Evolutionary conservation across 2,113 vertebrate species (phyloP).

Genomic region (Grantiella picta): DNA sequence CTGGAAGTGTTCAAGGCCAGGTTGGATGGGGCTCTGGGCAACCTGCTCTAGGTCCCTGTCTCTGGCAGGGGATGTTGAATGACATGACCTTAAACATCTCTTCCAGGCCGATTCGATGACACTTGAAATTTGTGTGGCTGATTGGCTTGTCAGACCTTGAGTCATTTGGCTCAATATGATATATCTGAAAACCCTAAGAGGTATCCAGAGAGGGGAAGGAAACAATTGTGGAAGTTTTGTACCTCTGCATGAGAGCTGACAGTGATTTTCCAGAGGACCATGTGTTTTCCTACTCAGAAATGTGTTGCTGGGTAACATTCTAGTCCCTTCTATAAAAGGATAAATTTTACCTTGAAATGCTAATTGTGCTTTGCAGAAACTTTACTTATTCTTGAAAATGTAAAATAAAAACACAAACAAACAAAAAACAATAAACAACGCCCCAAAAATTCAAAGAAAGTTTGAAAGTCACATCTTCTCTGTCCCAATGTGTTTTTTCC

Average conservation of each 20-base stretch:
- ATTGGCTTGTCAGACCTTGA: neutral
- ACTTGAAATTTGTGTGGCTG: neutral
- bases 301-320: neutral
- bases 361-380: neutral
- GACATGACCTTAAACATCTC: neutral
- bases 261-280: neutral
- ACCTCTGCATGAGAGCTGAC: neutral
- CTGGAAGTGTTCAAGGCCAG: neutral
- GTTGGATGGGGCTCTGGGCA: neutral
- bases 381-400: neutral
- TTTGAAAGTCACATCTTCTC: neutral
- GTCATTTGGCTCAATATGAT: neutral
- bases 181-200: fast-evolving
- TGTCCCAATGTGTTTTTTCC: neutral
- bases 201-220: neutral
- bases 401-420: neutral
- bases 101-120: neutral
- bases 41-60: neutral
- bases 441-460: neutral
- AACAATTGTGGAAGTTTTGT: fast-evolving
- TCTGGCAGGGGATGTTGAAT: neutral
- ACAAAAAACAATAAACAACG: neutral
- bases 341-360: neutral
- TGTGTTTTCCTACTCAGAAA: neutral
- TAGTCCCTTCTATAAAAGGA: neutral